phyloP scores from a whole-genome alignment of 2,888 invertebrate genomes.

The Oxyscelio sp. region DNA sequence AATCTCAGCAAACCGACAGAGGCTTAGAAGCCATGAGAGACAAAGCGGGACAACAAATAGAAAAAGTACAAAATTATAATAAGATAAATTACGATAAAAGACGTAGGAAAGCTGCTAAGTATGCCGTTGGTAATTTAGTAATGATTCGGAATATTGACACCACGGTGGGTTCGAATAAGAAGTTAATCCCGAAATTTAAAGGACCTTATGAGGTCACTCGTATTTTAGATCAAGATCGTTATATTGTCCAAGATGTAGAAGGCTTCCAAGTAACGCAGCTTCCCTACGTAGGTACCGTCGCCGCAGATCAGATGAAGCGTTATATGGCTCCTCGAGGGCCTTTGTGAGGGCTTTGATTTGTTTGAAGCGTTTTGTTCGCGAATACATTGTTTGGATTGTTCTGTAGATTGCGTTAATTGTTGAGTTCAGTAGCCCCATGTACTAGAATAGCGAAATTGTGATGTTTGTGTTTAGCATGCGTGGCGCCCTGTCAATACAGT shows the following conservation, averaged over 20 bases:
- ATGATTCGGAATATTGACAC: slow-evolving; percentile 60
- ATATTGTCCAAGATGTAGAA: background rate
- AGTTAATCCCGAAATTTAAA: background rate
- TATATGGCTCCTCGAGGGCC: background rate
- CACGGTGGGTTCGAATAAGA: slow-evolving; percentile 57
- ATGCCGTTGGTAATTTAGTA: slow-evolving; percentile 61
- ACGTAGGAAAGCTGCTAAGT: slow-evolving; percentile 68
- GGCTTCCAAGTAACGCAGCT: background rate
- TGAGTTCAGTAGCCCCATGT: too few species aligned
- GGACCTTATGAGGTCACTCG: background rate
- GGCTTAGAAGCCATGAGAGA: slow-evolving; percentile 64
- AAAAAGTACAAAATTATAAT: slow-evolving; percentile 76
- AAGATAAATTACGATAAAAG: slow-evolving; percentile 76
- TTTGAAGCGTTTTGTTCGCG: too few species aligned
- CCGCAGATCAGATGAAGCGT: background rate
- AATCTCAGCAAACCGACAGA: background rate
- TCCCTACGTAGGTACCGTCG: background rate
- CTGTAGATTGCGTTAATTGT: too few species aligned
- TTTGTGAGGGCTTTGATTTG: too few species aligned
- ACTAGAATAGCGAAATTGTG: too few species aligned
- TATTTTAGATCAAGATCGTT: background rate
- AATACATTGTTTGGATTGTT: too few species aligned
- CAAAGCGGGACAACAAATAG: slow-evolving; percentile 57
- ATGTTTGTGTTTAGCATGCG: too few species aligned
- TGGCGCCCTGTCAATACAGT: too few species aligned